Evolutionary conservation across 2,113 vertebrate genomes (phyloP).

Genomic region (Labeo rohita): DNA sequence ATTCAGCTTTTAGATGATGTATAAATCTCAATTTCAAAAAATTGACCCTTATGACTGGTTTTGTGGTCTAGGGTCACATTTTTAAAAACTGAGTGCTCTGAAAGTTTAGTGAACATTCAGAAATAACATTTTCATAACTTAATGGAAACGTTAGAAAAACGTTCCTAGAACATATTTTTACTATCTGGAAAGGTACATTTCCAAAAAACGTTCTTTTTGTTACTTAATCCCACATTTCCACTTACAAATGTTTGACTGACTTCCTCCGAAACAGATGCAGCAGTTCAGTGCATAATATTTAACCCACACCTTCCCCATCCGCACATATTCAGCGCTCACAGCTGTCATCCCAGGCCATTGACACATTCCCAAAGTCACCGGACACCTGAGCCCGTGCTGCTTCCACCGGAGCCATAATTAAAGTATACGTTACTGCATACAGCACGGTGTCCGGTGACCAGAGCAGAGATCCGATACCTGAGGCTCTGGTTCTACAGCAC

Average conservation of each 20-base stretch:
- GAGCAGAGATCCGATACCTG: slow-evolving; percentile 56
- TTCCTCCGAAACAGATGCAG: background rate
- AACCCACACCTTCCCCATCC: slow-evolving; percentile 22
- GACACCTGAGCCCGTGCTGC: slow-evolving; percentile 58
- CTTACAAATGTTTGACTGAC: background rate
- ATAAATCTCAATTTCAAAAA: too few species aligned
- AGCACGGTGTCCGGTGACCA: slow-evolving; percentile 53
- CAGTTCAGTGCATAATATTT: slow-evolving; percentile 36
- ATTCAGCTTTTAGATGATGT: too few species aligned
- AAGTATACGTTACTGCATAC: slow-evolving; percentile 65
- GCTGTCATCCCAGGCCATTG: slow-evolving; percentile 68
- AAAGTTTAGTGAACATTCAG: background rate
- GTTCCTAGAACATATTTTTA: background rate
- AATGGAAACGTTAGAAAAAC: too few species aligned
- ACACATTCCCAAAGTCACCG: slow-evolving; percentile 69
- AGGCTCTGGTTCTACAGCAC: slow-evolving; percentile 48
- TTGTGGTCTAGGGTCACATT: too few species aligned
- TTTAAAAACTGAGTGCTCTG: background rate
- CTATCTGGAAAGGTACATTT: background rate
- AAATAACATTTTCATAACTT: background rate
- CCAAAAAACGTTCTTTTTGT: background rate
- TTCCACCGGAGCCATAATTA: slow-evolving; percentile 62
- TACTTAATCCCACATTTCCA: background rate
- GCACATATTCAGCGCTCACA: slow-evolving; percentile 57
- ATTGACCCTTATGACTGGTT: too few species aligned